A percentile compares a stretch with the other conserved stretches of the same genome.
These are phyloP conservation scores for Sitta carolinensis DNA, from an alignment of 2,797 vertebrate species.

Conservation along the genomic window DNA sequence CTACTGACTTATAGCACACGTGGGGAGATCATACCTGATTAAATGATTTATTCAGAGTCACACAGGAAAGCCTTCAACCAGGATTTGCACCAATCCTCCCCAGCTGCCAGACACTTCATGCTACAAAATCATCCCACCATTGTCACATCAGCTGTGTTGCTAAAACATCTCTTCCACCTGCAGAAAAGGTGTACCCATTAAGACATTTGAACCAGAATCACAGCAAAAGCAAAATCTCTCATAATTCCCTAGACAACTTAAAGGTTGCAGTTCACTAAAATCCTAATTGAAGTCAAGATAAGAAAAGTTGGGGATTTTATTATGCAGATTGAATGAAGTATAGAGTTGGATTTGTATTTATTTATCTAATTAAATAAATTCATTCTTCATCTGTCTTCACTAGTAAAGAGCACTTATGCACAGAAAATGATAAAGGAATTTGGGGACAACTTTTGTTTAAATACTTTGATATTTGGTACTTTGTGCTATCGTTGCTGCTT, in stretches of 20 bases:
- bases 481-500: background rate
- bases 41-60: background rate
- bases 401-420: background rate
- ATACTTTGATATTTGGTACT: background rate
- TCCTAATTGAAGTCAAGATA: background rate
- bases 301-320: background rate
- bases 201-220: background rate
- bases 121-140: background rate
- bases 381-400: background rate
- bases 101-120: background rate
- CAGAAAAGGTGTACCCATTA: background rate
- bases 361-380: background rate
- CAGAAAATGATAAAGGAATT: background rate
- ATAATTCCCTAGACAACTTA: background rate
- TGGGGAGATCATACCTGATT: fast-evolving
- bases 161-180: background rate
- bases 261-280: background rate
- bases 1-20: background rate
- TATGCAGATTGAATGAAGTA: background rate
- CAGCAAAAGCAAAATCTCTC: background rate
- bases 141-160: background rate
- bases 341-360: background rate
- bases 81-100: background rate
- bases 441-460: background rate
- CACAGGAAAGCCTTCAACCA: background rate